Conservation (phyloP, 2,113 vertebrate species). For the Chauna torquata region DNA sequence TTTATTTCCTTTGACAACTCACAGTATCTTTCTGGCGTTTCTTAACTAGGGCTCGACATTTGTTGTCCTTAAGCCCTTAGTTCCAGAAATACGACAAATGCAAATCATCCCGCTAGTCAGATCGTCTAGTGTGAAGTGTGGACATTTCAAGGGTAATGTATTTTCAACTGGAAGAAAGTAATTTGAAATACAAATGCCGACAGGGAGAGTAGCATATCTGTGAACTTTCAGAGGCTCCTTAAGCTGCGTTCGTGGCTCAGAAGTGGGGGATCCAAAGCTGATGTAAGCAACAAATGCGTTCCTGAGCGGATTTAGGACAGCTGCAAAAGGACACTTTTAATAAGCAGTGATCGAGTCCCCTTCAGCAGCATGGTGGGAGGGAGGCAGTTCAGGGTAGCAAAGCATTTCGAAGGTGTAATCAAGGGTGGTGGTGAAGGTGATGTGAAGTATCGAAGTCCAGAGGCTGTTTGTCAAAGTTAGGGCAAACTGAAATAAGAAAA, state of each 20-base stretch:
- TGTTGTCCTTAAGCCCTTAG: background rate
- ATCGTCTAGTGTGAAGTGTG: background rate
- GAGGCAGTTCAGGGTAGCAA: background rate
- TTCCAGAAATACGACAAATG: background rate
- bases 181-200: background rate
- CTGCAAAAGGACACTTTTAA: background rate
- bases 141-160: background rate
- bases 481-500: background rate
- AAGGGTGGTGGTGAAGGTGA: background rate
- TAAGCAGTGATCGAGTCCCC: background rate
- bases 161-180: background rate
- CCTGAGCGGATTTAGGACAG: background rate
- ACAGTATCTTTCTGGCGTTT: background rate
- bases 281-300: background rate
- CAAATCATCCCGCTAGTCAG: background rate
- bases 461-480: background rate
- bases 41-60: background rate
- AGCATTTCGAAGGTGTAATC: background rate
- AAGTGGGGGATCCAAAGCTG: background rate
- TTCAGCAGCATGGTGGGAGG: background rate
- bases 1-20: background rate
- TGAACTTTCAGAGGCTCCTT: background rate
- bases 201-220: fast-evolving
- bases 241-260: background rate
- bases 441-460: fast-evolving